phyloP scores from a whole-genome alignment of 2,888 invertebrate species.

The Tinea pellionella region DNA sequence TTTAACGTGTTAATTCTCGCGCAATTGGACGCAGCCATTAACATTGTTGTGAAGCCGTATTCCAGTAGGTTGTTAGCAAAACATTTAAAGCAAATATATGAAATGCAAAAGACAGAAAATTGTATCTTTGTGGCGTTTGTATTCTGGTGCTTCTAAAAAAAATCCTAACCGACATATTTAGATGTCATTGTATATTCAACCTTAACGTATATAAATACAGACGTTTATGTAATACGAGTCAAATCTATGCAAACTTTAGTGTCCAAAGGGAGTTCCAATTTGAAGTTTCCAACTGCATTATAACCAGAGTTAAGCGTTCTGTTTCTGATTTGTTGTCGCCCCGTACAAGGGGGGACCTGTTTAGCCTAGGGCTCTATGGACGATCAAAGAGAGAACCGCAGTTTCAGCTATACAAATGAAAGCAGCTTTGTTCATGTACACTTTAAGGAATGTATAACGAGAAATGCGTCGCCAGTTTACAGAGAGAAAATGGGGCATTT shows the following conservation, averaged over 20 bases:
- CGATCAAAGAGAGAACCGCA: neutral
- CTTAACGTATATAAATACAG: too few relatives aligned
- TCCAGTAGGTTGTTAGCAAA: too few relatives aligned
- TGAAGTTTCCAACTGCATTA: constrained; percentile 1
- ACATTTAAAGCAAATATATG: too few relatives aligned
- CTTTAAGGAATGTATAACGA: neutral
- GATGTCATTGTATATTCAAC: too few relatives aligned
- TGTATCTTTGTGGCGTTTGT: too few relatives aligned
- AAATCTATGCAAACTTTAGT: neutral
- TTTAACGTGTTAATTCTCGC: too few relatives aligned
- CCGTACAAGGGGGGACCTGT: neutral
- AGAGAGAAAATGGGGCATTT: constrained; percentile 3
- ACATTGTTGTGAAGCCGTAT: too few relatives aligned
- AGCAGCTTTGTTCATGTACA: neutral
- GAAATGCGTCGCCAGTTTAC: neutral
- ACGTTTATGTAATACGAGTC: too few relatives aligned
- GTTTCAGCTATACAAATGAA: neutral
- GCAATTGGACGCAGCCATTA: too few relatives aligned
- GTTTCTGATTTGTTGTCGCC: neutral
- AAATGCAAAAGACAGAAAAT: too few relatives aligned
- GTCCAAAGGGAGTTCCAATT: constrained; percentile 1
- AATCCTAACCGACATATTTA: too few relatives aligned
- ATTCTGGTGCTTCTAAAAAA: too few relatives aligned
- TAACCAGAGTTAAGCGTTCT: neutral
- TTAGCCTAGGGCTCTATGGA: neutral